Conservation (phyloP, 2,113 vertebrate species). For the Neogale vison region DNA sequence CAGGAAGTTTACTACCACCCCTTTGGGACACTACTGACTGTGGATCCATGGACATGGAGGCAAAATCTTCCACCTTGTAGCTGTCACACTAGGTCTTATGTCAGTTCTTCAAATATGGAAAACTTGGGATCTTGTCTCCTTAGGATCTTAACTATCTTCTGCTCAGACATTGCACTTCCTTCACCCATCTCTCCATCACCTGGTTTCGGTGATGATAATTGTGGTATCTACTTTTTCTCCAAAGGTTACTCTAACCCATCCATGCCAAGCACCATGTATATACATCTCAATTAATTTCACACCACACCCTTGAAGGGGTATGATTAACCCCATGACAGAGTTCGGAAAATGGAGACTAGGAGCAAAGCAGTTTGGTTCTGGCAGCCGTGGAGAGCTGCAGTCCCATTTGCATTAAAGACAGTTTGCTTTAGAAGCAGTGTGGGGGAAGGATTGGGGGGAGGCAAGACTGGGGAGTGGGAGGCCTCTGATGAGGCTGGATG, state of each 20-base stretch:
- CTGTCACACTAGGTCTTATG: not conserved
- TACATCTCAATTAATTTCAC: not conserved
- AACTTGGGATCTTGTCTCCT: not conserved
- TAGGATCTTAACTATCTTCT: not conserved
- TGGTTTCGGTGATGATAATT: not conserved
- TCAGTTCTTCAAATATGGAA: not conserved
- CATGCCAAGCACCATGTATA: not conserved
- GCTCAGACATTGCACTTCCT: not conserved
- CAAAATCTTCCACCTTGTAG: not conserved
- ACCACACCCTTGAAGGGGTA: not conserved
- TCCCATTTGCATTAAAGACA: slow-evolving; percentile 18
- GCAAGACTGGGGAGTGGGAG: not conserved
- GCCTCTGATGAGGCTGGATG: slow-evolving; percentile 18
- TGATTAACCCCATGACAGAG: not conserved
- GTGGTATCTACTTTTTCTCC: not conserved
- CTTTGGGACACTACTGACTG: not conserved
- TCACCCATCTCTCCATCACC: not conserved
- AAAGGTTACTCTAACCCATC: not conserved
- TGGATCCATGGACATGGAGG: not conserved
- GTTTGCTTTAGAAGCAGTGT: not conserved
- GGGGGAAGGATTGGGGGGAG: not conserved
- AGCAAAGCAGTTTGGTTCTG: not conserved
- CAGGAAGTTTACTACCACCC: not conserved
- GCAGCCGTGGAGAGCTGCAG: not conserved
- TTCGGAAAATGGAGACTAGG: not conserved